Percentiles rank a stretch among this genome's conserved stretches.
Conservation (phyloP, 2,888 invertebrate genomes). For the Ellobium chinense region DNA sequence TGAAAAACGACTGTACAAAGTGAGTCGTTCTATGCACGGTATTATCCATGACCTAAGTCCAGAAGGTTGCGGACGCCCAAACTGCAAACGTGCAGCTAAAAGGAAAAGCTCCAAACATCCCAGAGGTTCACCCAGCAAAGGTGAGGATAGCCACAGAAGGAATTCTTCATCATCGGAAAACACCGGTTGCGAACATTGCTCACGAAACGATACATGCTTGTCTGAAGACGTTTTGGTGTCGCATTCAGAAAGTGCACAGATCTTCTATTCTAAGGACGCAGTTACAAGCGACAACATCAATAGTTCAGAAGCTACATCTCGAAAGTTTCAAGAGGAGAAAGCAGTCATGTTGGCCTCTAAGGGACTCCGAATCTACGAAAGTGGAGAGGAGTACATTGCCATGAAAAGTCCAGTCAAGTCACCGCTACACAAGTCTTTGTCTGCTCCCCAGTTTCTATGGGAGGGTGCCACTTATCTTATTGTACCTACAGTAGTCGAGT, state of each 20-base stretch:
- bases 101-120: background rate
- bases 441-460: slow-evolving; percentile 29
- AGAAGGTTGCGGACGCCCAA: background rate
- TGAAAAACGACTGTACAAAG: slow-evolving; percentile 31
- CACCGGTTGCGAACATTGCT: background rate
- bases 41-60: slow-evolving; percentile 27
- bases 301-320: background rate
- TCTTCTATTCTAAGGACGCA: background rate
- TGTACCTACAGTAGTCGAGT: slow-evolving; percentile 40
- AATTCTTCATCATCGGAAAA: background rate
- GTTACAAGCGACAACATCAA: background rate
- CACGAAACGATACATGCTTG: too few relatives aligned
- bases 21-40: slow-evolving; percentile 38
- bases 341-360: slow-evolving; percentile 33
- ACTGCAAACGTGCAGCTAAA: background rate
- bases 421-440: background rate
- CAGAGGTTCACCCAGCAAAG: background rate
- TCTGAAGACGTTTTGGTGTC: too few relatives aligned
- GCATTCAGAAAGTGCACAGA: background rate
- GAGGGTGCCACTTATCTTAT: slow-evolving; percentile 39
- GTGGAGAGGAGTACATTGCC: slow-evolving; percentile 1
- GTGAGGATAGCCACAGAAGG: background rate
- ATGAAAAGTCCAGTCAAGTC: slow-evolving; percentile 8
- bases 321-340: background rate
- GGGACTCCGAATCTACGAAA: slow-evolving; percentile 42